Evolutionary conservation across 2,888 invertebrate species (phyloP).

Genomic region (Eupithecia subfuscata): DNA sequence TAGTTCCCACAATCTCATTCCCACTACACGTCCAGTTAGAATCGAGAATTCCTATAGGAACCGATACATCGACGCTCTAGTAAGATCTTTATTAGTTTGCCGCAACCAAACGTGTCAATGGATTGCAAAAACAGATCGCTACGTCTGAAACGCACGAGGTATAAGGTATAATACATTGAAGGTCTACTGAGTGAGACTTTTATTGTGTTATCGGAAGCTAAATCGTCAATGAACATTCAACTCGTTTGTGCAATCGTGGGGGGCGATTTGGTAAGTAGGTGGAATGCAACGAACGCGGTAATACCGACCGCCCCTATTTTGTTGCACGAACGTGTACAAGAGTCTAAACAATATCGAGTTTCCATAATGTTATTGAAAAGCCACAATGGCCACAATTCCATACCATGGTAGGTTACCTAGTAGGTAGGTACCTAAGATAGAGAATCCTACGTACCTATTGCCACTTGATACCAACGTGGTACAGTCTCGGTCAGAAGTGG

Average conservation of each 20-base stretch:
- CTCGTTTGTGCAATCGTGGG: background rate
- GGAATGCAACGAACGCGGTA: background rate
- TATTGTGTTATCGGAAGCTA: background rate
- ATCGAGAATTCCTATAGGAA: background rate
- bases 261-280: background rate
- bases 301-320: background rate
- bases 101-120: constrained; percentile 10
- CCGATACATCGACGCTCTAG: constrained; percentile 8
- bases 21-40: background rate
- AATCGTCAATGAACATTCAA: background rate
- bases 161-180: background rate
- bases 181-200: background rate
- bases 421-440: no score
- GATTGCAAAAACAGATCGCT: constrained; percentile 2
- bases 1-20: background rate
- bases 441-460: no score
- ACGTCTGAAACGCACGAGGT: background rate
- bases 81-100: background rate
- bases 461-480: no score
- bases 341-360: background rate
- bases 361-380: background rate
- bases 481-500: no score
- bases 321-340: background rate
- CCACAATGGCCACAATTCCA: background rate
- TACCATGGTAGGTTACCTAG: no score